phyloP scores from a whole-genome alignment of 2,888 invertebrate genomes.

The Adelphocoris suturalis region DNA sequence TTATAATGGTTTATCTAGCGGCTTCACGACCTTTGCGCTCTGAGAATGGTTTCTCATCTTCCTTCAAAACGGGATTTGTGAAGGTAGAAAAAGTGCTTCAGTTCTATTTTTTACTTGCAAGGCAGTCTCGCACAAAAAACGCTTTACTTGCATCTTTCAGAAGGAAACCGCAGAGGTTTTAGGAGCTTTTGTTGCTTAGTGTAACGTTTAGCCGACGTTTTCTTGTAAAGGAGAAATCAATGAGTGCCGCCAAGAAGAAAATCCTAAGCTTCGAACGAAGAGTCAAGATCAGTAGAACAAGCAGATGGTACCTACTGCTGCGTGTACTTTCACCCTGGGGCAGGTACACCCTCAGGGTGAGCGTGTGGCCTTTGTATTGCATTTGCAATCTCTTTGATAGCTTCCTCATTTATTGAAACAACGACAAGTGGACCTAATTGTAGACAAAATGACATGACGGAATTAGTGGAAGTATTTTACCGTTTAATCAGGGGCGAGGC shows the following conservation, averaged over 20 bases:
- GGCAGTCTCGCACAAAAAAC: not conserved
- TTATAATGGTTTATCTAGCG: constrained; percentile 3
- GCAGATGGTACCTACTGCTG: not conserved
- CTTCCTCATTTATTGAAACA: too few species aligned
- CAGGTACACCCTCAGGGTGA: not conserved
- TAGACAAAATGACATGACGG: too few species aligned
- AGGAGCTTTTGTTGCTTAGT: not conserved
- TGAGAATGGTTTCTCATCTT: not conserved
- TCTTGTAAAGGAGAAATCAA: constrained; percentile 14
- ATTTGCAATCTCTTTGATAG: too few species aligned
- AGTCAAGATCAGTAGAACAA: constrained; percentile 1
- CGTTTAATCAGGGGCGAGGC: too few species aligned
- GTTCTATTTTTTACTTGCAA: too few species aligned
- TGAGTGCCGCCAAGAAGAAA: constrained; percentile 22
- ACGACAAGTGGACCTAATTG: too few species aligned
- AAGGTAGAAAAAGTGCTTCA: not conserved
- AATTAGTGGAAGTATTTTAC: too few species aligned
- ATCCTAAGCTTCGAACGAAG: not conserved
- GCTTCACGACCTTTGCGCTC: not conserved
- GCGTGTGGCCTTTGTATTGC: not conserved
- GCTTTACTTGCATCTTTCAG: not conserved
- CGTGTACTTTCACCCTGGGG: not conserved
- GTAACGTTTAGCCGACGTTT: constrained; percentile 21
- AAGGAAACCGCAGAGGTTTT: constrained; percentile 12
- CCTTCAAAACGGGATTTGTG: not conserved